Evolutionary conservation across 2,113 vertebrate genomes (phyloP), one percentile per base, ranked within the genome.

Genomic region (Microtus oregoni): DNA sequence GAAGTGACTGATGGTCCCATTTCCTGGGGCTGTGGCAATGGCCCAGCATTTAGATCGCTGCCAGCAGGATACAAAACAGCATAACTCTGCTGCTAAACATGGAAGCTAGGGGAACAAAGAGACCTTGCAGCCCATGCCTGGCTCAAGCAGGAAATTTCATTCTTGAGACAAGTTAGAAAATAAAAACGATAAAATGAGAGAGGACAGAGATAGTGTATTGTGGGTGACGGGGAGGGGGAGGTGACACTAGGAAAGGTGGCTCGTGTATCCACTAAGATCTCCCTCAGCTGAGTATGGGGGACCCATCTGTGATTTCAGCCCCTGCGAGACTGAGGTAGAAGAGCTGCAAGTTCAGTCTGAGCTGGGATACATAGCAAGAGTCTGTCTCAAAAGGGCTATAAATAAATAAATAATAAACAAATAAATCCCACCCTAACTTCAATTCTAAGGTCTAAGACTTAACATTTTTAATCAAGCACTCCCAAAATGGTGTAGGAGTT

Each of bases 1-100:
- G 3, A 44, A 81, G 8, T 94, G 90, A 55, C 65, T 73, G 7
- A 78, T 96, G 76, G 47, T 86, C 77, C 86, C 83, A 90, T 90
- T 96, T 95, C 61, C 85, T 12, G 4, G 77, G 41, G 65, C 24
- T 87, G 79, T 38, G 90, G 58, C 90, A 89, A 96, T n/a, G 70
- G 70, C 75, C 41, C 88, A 95, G 58, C 79, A 67, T 96, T 97
- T 70, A 61, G 28, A 65, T 85, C 3, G 10, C 55, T n/a, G 76
- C 63, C 94, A 94, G 93, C 75, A 90, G 50, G 44, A 38, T 24
- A 67, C 52, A 79, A 93, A 52, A 72, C 38, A 65, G 67, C 4
- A 2, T 41, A 14, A 24, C n/a, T 96, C 94, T 7, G 70, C 30
- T 26, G 1, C 26, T 2, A 24, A 91, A 7, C 17, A 8, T 58